Percentiles rank a stretch among this genome's conserved stretches.
phyloP scores from a whole-genome alignment of 2,888 invertebrate species.

The Diarsia mendica region DNA sequence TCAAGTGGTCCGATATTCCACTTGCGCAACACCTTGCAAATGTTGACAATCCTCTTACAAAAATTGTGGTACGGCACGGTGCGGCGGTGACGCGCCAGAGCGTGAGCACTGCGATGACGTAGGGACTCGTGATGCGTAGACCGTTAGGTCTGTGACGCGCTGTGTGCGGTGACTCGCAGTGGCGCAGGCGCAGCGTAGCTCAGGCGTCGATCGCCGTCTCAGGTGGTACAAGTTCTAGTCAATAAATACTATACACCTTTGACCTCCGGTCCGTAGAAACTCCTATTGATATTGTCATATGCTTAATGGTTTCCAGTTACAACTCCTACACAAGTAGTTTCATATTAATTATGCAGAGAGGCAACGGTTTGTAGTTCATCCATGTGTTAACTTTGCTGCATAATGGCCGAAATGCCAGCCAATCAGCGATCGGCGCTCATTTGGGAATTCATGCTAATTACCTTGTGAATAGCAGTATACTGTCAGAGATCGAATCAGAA shows the following conservation, averaged over 20 bases:
- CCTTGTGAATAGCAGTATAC: neutral
- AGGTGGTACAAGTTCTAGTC: too few species aligned
- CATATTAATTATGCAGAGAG: neutral
- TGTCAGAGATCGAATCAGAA: neutral
- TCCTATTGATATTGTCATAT: neutral
- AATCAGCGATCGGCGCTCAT: neutral
- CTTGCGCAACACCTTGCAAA: too few species aligned
- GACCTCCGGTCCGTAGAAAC: neutral
- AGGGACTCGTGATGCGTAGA: too few species aligned
- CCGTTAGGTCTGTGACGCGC: too few species aligned
- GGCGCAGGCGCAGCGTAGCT: too few species aligned
- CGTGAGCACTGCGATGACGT: too few species aligned
- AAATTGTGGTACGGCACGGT: too few species aligned
- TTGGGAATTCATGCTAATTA: neutral
- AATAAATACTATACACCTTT: neutral
- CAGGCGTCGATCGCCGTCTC: too few species aligned
- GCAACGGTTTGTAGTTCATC: neutral
- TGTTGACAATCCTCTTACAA: too few species aligned
- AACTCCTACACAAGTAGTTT: neutral
- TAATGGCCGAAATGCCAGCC: neutral
- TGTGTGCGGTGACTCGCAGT: too few species aligned
- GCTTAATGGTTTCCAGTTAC: neutral
- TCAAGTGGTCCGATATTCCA: too few species aligned
- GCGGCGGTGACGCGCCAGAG: too few species aligned
- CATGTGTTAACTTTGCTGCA: neutral